Evolutionary conservation across 2,113 vertebrate genomes (phyloP).

Genomic region (Felis catus): F.catus_Fca126_mat1.0 CM031416.1:81844501-81845000

Average conservation of each 20-base stretch:
- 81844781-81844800: neutral
- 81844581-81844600: neutral
- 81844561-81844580: neutral
- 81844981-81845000: neutral
- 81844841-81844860: neutral
- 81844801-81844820: neutral
- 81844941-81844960: neutral
- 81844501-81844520: neutral
- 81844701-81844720: neutral
- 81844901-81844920: neutral
- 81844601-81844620: neutral
- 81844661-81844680: neutral
- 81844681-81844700: neutral
- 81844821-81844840: neutral
- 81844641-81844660: neutral
- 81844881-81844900: slow-evolving; percentile 4
- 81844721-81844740: neutral
- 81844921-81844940: neutral
- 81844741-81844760: neutral
- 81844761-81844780: slow-evolving; percentile 27
- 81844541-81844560: neutral
- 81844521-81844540: neutral
- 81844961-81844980: neutral
- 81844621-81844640: neutral
- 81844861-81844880: neutral